These are phyloP conservation scores for Ceryle rudis DNA, from an alignment of 2,797 vertebrate genomes.

Conservation along the genomic window DNA sequence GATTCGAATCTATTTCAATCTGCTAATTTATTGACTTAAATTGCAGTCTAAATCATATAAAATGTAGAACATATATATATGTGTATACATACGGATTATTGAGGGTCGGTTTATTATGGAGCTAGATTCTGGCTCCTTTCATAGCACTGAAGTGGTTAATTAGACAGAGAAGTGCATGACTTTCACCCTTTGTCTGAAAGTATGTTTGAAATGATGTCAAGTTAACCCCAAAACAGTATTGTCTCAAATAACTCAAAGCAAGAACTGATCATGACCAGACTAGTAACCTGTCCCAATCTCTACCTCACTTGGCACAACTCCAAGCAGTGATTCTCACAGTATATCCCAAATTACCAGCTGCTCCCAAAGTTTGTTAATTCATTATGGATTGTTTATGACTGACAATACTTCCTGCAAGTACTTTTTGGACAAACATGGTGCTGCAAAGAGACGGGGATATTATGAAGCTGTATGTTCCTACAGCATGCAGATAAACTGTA, in stretches of 20 bases:
- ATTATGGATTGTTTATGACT: not conserved
- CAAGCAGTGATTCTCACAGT: not conserved
- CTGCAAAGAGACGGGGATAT: not conserved
- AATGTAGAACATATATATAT: not conserved
- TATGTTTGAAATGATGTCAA: not conserved
- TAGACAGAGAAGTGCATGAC: not conserved
- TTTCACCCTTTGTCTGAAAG: not conserved
- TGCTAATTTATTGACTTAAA: not conserved
- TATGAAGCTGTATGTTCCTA: not conserved
- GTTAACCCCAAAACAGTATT: rapidly evolving
- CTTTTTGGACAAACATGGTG: not conserved
- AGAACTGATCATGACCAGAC: not conserved
- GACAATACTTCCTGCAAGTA: not conserved
- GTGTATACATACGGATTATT: not conserved
- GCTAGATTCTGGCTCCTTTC: not conserved
- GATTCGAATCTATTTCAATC: not conserved
- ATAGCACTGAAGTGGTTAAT: not conserved
- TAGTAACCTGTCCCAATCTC: not conserved
- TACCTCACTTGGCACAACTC: not conserved
- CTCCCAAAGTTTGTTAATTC: not conserved
- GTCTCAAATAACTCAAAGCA: not conserved
- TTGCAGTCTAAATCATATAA: not conserved
- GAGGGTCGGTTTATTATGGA: not conserved
- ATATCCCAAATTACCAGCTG: not conserved
- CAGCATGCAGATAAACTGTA: not conserved